Conservation (phyloP, 2,888 invertebrate genomes). For the Epinotia bilunana region DNA sequence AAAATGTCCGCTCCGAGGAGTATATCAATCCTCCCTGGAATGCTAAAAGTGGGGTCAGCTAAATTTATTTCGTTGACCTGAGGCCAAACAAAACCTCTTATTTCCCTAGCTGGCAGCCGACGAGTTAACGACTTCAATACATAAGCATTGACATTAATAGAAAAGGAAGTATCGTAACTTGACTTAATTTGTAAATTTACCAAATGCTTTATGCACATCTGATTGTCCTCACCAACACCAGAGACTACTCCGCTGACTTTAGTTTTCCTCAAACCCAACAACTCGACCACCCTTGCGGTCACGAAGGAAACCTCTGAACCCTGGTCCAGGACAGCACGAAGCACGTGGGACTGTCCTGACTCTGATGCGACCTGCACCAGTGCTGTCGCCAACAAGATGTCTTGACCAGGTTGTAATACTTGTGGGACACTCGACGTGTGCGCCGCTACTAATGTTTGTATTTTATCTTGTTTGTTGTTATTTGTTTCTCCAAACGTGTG, state of each 20-base stretch:
- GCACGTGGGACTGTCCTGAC: slow-evolving; percentile 23
- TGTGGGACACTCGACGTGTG: too few species aligned
- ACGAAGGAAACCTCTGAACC: slow-evolving; percentile 9
- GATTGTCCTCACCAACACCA: too few species aligned
- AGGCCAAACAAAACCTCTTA: slow-evolving; percentile 5
- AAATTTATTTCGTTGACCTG: not conserved
- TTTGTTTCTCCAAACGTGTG: not conserved
- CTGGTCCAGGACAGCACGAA: slow-evolving; percentile 37
- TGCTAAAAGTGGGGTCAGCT: too few species aligned
- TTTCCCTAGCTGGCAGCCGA: slow-evolving; percentile 6
- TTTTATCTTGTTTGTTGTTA: too few species aligned
- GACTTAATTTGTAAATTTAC: too few species aligned
- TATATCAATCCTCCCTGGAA: too few species aligned
- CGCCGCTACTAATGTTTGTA: too few species aligned
- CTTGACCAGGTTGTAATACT: slow-evolving; percentile 15
- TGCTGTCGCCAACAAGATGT: slow-evolving; percentile 34
- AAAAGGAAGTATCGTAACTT: too few species aligned
- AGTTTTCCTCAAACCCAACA: not conserved
- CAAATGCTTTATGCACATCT: too few species aligned
- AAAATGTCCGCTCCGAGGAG: slow-evolving; percentile 6
- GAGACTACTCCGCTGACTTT: too few species aligned
- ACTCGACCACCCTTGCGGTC: slow-evolving; percentile 18
- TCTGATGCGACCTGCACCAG: slow-evolving; percentile 28
- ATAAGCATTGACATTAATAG: not conserved
- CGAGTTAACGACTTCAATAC: slow-evolving; percentile 17